A percentile compares a stretch with the other conserved stretches of the same genome.
phyloP scores from a whole-genome alignment of 2,888 invertebrate species.

The Melanotus villosus region DNA sequence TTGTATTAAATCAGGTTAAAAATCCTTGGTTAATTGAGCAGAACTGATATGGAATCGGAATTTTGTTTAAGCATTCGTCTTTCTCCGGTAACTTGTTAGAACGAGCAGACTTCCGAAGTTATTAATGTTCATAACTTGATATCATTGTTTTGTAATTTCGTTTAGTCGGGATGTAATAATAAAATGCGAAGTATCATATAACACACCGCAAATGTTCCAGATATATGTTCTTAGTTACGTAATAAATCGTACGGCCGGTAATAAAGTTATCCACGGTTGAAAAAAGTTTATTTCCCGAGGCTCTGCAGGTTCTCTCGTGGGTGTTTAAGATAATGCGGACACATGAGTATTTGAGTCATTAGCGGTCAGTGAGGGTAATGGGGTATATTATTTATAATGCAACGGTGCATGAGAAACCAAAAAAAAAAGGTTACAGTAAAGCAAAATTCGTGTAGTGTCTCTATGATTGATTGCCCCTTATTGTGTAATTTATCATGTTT shows the following conservation, averaged over 20 bases:
- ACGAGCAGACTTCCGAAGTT: background rate
- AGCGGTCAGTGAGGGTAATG: slow-evolving; percentile 31
- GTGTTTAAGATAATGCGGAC: slow-evolving; percentile 47
- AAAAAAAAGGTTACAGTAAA: slow-evolving; percentile 11
- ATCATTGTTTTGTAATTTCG: slow-evolving; percentile 10
- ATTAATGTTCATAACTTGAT: too few relatives aligned
- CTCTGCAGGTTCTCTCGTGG: slow-evolving; percentile 45
- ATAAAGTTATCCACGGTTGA: slow-evolving; percentile 49
- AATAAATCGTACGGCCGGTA: slow-evolving; percentile 44
- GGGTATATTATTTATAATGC: slow-evolving; percentile 21
- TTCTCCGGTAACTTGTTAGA: background rate
- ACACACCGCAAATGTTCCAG: slow-evolving; percentile 22
- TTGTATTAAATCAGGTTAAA: background rate
- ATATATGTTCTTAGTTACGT: slow-evolving; percentile 39
- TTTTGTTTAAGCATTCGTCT: background rate
- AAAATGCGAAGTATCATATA: slow-evolving; percentile 26
- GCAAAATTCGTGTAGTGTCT: slow-evolving; percentile 21
- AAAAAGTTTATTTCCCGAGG: slow-evolving; percentile 31
- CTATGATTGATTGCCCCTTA: slow-evolving; percentile 7
- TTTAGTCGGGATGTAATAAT: slow-evolving; percentile 13
- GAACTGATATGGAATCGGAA: background rate
- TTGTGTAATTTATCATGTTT: slow-evolving; percentile 13
- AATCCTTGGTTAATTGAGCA: background rate
- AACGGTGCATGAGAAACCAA: slow-evolving; percentile 16
- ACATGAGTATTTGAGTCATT: slow-evolving; percentile 35